Conservation (phyloP, 2,888 invertebrate species). For the Zaprionus obscuricornis region DNA sequence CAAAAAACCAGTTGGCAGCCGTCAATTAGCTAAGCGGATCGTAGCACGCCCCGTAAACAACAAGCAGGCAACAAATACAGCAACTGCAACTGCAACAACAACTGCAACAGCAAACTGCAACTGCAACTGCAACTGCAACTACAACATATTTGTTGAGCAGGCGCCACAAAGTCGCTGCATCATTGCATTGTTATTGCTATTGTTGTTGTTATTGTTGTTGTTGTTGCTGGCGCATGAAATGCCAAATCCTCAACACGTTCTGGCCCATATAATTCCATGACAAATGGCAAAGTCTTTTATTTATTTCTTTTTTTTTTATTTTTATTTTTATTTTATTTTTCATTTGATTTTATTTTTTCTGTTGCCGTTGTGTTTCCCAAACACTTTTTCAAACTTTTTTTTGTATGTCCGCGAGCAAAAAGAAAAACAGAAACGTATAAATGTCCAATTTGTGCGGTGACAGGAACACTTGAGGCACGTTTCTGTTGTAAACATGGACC, state of each 20-base stretch:
- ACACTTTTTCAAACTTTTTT: conserved; percentile 52
- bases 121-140: conserved; percentile 38
- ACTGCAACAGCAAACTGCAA: conserved; percentile 12
- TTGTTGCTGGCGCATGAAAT: conserved; percentile 39
- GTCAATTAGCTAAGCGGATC: conserved; percentile 77
- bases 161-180: conserved; percentile 69
- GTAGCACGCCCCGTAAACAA: conserved; percentile 59
- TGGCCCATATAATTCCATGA: conserved; percentile 58
- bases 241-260: conserved; percentile 71
- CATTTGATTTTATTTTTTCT: conserved; percentile 5
- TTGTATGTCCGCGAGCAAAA: conserved; percentile 64
- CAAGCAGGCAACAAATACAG: conserved; percentile 6
- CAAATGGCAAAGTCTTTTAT: conserved; percentile 36
- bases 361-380: conserved; percentile 16
- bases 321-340: conserved; percentile 14
- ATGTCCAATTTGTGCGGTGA: conserved; percentile 80
- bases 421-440: no score
- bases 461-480: conserved; percentile 78
- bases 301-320: conserved; percentile 3
- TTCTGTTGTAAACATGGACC: conserved; percentile 76
- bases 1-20: conserved; percentile 74
- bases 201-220: conserved; percentile 18
- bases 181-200: conserved; percentile 41
- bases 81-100: conserved; percentile 5
- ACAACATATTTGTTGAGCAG: conserved; percentile 54